Base-by-base conservation (phyloP, 2,888 invertebrate species). In the Thymelicus sylvestris region DNA sequence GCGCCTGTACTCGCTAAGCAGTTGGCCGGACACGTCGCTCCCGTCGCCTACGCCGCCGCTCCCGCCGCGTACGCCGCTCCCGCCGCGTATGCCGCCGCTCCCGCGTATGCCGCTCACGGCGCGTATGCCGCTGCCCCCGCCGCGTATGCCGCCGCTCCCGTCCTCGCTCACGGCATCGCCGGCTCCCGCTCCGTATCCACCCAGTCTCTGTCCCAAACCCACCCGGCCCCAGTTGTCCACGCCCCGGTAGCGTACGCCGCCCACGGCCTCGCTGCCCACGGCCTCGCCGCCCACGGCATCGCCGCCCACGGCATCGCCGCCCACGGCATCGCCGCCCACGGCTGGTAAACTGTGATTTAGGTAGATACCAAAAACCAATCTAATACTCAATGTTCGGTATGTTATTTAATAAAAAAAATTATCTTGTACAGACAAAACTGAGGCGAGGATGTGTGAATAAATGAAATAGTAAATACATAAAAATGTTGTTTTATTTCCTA, bases 381-480 rank as follows among this genome's bases (percentile, higher is more conserved):
- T 83, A 90, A 92, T 91, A 91, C 91, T 92, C 91, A 91, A 79
- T 77, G 78, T 87, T 87, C 86, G 86, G 86, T 87, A 82, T 90
- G 87, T 91, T 91, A 90, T 86, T 89, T 88, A 87, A 84, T 84
- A 88, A 81, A 86, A 81, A 86, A 84, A 85, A 83, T 13, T 24
- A 84, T 57, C 77, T 76, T 81, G 85, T 83, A 88, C 84, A 87
- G 84, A 84, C 85, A 87, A 89, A 81, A 86, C 85, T 78, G 84
- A 79, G 86, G 89, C 88, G 92, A 91, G 92, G 91, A 91, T 91
- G 92, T 86, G 92, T 90, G 90, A 92, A 92, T 92, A 92, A 92
- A 92, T 89, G 90, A 87, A 77, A 77, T 76, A 76, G 76, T 80
- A 78, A 81, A 71, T 66, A 71, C 44, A 61, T 52, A 55, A 67